phyloP scores from a whole-genome alignment of 2,113 vertebrate species.

The Loxodonta africana region DNA sequence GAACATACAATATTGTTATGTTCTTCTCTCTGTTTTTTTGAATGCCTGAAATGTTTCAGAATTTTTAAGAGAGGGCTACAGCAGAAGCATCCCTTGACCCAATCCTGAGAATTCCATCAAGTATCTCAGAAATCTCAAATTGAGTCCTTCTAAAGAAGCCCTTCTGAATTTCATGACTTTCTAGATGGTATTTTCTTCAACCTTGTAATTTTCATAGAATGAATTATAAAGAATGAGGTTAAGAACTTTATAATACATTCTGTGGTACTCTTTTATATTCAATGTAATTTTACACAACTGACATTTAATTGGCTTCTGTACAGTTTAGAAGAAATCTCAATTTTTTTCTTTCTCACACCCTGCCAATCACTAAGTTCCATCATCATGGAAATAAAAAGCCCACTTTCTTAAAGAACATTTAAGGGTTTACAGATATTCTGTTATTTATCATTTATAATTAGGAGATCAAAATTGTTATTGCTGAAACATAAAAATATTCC shows the following conservation, averaged over 20 bases:
- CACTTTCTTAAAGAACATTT: background rate
- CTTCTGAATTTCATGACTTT: background rate
- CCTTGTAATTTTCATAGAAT: background rate
- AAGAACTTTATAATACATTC: background rate
- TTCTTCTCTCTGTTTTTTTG: background rate
- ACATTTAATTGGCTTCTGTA: background rate
- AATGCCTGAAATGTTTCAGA: background rate
- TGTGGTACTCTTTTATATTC: background rate
- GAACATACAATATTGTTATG: background rate
- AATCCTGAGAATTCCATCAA: background rate
- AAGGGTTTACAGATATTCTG: background rate
- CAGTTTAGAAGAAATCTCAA: background rate
- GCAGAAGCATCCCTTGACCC: background rate
- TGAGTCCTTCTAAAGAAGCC: background rate
- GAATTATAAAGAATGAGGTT: constrained; percentile 14
- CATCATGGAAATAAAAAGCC: background rate
- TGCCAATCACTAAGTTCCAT: background rate
- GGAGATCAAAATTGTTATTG: background rate
- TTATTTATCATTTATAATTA: constrained; percentile 41
- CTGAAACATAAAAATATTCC: constrained; percentile 6
- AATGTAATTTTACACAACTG: background rate
- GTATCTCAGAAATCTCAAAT: background rate
- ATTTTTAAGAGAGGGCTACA: constrained; percentile 20
- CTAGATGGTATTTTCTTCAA: background rate
- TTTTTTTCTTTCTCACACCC: background rate